These are phyloP conservation scores for Tinamus major DNA, from an alignment of 2,797 vertebrate genomes.

Conservation along the genomic window DNA sequence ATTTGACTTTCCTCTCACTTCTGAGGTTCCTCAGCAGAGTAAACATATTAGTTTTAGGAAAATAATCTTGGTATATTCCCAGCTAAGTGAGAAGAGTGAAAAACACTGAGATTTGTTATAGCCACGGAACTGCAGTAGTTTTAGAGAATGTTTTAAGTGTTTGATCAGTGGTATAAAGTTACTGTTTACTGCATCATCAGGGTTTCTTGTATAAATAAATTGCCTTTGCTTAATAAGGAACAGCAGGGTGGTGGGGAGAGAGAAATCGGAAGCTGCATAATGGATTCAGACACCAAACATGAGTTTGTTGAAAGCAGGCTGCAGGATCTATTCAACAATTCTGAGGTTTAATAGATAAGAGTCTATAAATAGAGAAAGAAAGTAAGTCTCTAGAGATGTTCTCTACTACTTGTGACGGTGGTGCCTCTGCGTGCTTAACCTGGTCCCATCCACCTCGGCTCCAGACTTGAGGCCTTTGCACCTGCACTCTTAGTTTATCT, in stretches of 20 bases:
- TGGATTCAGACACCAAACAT: background rate
- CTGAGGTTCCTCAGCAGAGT: background rate
- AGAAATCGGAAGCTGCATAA: background rate
- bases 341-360: background rate
- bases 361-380: background rate
- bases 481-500: background rate
- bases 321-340: background rate
- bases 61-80: background rate
- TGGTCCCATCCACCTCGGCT: too few relatives aligned
- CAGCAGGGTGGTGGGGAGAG: background rate
- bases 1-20: constrained; percentile 18
- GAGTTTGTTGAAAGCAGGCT: background rate
- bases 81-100: constrained; percentile 17
- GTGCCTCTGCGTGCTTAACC: background rate
- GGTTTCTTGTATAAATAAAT: background rate
- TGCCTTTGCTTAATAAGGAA: background rate
- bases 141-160: background rate
- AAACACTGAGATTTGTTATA: background rate
- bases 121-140: constrained; percentile 7
- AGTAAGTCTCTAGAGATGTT: background rate
- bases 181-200: background rate
- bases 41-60: constrained; percentile 6
- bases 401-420: background rate
- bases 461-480: background rate
- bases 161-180: background rate